Evolutionary conservation across 2,888 invertebrate species (phyloP).

Genomic region (Cremastinae sp.): DNA sequence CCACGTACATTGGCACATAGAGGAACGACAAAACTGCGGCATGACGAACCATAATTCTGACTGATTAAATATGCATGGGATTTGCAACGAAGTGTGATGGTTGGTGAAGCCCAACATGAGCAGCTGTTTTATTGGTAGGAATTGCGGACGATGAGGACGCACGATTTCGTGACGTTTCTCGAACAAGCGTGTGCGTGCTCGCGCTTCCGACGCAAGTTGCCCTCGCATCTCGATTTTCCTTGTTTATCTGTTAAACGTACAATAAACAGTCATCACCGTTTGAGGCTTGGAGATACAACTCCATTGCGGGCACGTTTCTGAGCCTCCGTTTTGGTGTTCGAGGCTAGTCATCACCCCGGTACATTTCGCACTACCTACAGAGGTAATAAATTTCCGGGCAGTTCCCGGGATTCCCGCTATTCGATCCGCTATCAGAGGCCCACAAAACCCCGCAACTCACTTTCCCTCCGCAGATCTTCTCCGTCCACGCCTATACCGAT

Average conservation of each 20-base stretch:
- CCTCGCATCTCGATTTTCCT: slow-evolving; percentile 61
- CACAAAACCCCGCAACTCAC: slow-evolving; percentile 49
- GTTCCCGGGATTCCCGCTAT: slow-evolving; percentile 36
- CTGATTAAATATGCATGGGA: slow-evolving; percentile 77
- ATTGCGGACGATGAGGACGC: slow-evolving; percentile 37
- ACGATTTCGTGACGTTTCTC: slow-evolving; percentile 70
- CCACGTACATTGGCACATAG: slow-evolving; percentile 26
- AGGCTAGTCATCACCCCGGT: slow-evolving; percentile 35
- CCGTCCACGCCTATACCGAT: slow-evolving; percentile 1
- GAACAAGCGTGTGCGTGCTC: slow-evolving; percentile 24
- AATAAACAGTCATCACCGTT: slow-evolving; percentile 70
- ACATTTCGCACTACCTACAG: slow-evolving; percentile 33
- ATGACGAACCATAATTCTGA: slow-evolving; percentile 76
- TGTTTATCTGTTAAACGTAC: slow-evolving; percentile 75
- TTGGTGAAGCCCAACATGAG: slow-evolving; percentile 40
- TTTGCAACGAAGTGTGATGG: slow-evolving; percentile 63
- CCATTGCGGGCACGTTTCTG: slow-evolving; percentile 65
- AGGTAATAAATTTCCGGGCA: slow-evolving; percentile 55
- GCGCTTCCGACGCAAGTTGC: slow-evolving; percentile 36
- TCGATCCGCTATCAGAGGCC: slow-evolving; percentile 40
- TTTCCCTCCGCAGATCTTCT: slow-evolving; percentile 16
- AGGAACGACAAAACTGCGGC: slow-evolving; percentile 71
- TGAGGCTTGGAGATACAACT: slow-evolving; percentile 62
- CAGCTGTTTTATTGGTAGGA: slow-evolving; percentile 16
- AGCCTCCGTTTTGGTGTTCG: slow-evolving; percentile 32